Percentiles rank a stretch among this genome's conserved stretches.
Evolutionary conservation across 2,113 vertebrate species (phyloP).

Genomic region (Callionymus lyra): DNA sequence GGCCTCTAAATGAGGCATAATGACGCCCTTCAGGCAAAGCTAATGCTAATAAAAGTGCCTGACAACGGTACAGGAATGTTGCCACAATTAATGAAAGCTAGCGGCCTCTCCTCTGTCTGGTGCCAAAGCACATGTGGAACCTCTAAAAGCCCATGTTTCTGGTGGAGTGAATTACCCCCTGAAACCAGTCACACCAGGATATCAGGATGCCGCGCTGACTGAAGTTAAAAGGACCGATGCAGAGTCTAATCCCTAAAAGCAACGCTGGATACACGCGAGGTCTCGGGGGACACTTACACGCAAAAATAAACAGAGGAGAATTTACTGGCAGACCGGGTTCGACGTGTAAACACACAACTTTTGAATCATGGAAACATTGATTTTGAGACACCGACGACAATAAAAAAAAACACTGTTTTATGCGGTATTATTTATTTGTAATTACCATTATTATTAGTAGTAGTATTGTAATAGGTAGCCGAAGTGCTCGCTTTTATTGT

Average conservation of each 20-base stretch:
- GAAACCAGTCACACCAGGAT: conserved; percentile 48
- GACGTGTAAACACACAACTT: conserved; percentile 30
- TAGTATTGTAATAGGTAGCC: too few species aligned
- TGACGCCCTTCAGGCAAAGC: conserved; percentile 55
- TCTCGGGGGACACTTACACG: conserved; percentile 28
- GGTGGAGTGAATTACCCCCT: conserved; percentile 53
- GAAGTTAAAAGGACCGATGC: conserved; percentile 46
- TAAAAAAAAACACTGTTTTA: too few species aligned
- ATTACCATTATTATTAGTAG: too few species aligned
- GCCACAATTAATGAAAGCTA: conserved; percentile 69
- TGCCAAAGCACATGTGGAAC: conserved; percentile 79
- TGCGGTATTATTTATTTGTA: too few species aligned
- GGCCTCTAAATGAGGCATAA: conserved; percentile 46
- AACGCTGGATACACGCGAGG: conserved; percentile 48
- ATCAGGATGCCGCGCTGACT: conserved; percentile 55
- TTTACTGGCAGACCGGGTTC: conserved; percentile 31
- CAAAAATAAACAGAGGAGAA: conserved; percentile 40
- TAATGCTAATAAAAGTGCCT: conserved; percentile 58
- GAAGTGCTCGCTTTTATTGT: too few species aligned
- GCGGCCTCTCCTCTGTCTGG: conserved; percentile 66
- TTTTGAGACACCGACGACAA: too few species aligned
- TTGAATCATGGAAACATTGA: conserved; percentile 24
- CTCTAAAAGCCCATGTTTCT: conserved; percentile 72
- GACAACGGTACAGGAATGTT: conserved; percentile 62
- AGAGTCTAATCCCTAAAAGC: conserved; percentile 31